A percentile compares a stretch with the other conserved stretches of the same genome.
Evolutionary conservation across 2,797 vertebrate genomes (phyloP).

Genomic region (Cyprinodon diabolis): DNA sequence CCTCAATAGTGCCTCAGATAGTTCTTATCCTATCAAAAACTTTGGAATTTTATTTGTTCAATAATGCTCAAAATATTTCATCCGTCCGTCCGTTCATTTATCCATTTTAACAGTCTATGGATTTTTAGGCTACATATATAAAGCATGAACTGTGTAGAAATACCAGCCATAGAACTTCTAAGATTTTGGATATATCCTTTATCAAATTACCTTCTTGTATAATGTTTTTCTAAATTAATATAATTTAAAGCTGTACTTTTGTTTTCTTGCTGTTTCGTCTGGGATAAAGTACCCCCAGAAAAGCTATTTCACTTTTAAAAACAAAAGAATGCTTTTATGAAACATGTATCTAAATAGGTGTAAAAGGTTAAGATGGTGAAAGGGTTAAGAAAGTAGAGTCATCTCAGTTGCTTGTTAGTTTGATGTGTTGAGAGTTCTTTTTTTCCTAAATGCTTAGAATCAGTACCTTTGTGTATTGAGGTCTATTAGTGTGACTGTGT

Average conservation of each 20-base stretch:
- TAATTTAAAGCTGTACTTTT: neutral
- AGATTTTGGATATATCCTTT: neutral
- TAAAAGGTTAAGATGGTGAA: slow-evolving; percentile 32
- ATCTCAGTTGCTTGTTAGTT: slow-evolving; percentile 31
- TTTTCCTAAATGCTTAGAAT: slow-evolving; percentile 48
- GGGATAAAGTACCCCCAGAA: slow-evolving; percentile 5
- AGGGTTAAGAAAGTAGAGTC: slow-evolving; percentile 12
- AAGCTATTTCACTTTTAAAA: slow-evolving; percentile 12
- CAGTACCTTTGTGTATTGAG: slow-evolving; percentile 14
- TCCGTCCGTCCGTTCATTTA: no score
- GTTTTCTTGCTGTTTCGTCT: neutral
- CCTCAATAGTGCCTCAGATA: slow-evolving; percentile 6
- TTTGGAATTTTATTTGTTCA: slow-evolving; percentile 30
- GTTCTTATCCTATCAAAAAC: slow-evolving; percentile 38
- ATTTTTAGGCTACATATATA: no score
- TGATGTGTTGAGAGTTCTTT: slow-evolving; percentile 41
- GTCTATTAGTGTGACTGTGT: slow-evolving; percentile 15
- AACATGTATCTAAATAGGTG: neutral
- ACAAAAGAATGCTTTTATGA: slow-evolving; percentile 8
- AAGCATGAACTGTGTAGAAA: no score
- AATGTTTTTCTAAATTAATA: neutral
- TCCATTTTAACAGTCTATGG: no score
- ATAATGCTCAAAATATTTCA: slow-evolving; percentile 14
- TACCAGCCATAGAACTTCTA: neutral
- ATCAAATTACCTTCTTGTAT: no score